Percentiles rank a stretch among this genome's conserved stretches.
These are phyloP conservation scores for Gandaritis pyraliata DNA, from an alignment of 2,888 invertebrate genomes.

Conservation along the genomic window DNA sequence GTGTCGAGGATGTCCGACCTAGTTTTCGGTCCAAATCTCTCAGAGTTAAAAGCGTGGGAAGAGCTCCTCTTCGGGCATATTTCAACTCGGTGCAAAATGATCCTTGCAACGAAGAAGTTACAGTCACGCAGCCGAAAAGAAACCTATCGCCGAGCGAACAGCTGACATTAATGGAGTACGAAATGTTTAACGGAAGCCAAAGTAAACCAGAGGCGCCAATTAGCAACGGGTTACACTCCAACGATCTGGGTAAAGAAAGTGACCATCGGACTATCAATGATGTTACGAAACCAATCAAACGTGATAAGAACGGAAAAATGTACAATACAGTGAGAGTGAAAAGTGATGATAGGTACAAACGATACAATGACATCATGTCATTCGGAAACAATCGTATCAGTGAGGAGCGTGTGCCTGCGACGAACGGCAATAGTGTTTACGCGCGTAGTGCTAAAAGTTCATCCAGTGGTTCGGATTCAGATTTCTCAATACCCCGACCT, in stretches of 20 bases:
- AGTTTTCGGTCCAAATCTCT: conserved; percentile 82
- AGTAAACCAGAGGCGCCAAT: conserved; percentile 57
- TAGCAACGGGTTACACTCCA: conserved; percentile 67
- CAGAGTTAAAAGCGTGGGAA: conserved; percentile 80
- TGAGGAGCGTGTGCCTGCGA: conserved; percentile 63
- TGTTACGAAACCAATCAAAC: conserved; percentile 74
- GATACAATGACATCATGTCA: conserved; percentile 75
- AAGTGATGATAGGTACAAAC: conserved; percentile 79
- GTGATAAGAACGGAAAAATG: conserved; percentile 76
- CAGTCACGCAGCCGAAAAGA: conserved; percentile 81
- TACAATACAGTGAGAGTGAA: conserved; percentile 81
- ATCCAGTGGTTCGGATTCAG: conserved; percentile 85
- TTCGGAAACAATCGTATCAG: conserved; percentile 67
- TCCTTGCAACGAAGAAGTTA: conserved; percentile 71
- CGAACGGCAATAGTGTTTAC: conserved; percentile 63
- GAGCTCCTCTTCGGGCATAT: conserved; percentile 74
- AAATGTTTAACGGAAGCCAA: conserved; percentile 72
- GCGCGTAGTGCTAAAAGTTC: conserved; percentile 79
- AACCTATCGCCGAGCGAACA: conserved; percentile 81
- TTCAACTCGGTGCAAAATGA: conserved; percentile 66
- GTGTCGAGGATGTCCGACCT: conserved; percentile 72
- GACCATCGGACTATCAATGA: conserved; percentile 77
- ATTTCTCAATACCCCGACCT: conserved; percentile 93
- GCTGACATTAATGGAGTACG: conserved; percentile 79
- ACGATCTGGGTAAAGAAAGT: conserved; percentile 74